A percentile compares a stretch with the other conserved stretches of the same genome.
Evolutionary conservation across 2,888 invertebrate species (phyloP).

Genomic region (Elysia crispata): DNA sequence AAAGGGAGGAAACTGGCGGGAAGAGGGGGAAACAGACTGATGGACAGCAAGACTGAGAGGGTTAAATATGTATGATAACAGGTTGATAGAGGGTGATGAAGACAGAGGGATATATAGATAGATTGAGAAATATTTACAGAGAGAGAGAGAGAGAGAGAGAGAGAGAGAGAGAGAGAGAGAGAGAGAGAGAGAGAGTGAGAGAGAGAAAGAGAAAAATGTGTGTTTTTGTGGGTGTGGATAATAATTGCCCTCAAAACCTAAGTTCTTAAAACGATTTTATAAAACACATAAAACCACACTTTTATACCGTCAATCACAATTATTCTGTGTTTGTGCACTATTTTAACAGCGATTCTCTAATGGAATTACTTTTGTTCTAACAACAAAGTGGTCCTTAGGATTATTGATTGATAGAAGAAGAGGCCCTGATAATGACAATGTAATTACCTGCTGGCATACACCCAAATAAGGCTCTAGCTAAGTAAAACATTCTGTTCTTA

Average conservation of each 20-base stretch:
- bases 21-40: conserved; percentile 5
- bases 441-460: too few relatives aligned
- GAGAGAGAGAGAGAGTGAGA: conserved; percentile 20
- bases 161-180: conserved; percentile 9
- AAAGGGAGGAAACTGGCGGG: conserved; percentile 19
- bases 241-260: not conserved
- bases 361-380: too few relatives aligned
- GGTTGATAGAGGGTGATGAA: not conserved
- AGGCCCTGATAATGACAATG: too few relatives aligned
- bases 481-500: too few relatives aligned
- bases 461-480: too few relatives aligned
- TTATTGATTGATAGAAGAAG: too few relatives aligned
- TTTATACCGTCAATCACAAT: too few relatives aligned
- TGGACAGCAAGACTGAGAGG: not conserved
- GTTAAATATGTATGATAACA: too few relatives aligned
- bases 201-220: not conserved
- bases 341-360: too few relatives aligned
- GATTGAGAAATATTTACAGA: not conserved
- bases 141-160: conserved; percentile 12
- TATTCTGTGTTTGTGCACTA: too few relatives aligned
- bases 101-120: conserved; percentile 11
- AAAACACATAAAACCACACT: too few relatives aligned
- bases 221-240: not conserved
- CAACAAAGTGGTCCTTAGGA: too few relatives aligned
- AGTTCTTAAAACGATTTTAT: not conserved